Evolutionary conservation across 1,140 invertebrate genomes (phyloP).

Genomic region (Euwallacea fornicatus): DNA sequence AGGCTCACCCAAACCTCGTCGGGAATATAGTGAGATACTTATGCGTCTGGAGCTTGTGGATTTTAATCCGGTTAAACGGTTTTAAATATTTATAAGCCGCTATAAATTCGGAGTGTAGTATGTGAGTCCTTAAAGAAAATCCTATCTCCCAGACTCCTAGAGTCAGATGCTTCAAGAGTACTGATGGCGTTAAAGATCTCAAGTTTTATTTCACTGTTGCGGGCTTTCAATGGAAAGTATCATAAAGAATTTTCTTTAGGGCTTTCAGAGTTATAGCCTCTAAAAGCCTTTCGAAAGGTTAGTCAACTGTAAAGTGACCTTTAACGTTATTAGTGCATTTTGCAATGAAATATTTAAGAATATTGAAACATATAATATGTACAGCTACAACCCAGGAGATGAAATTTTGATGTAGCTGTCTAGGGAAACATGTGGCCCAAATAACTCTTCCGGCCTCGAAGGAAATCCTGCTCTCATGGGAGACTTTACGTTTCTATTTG

Average conservation of each 20-base stretch:
- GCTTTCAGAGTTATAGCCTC: background rate
- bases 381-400: background rate
- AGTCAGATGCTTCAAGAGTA: too few species aligned
- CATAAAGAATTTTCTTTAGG: background rate
- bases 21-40: constrained; percentile 1
- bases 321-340: background rate
- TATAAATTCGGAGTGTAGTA: constrained; percentile 1
- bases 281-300: background rate
- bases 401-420: constrained; percentile 5
- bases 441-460: constrained; percentile 13
- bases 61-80: constrained; percentile 4
- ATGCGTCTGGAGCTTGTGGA: background rate
- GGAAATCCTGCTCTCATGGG: background rate
- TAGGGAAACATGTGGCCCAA: background rate
- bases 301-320: background rate
- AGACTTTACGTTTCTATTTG: background rate
- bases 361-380: background rate
- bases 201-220: background rate
- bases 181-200: too few species aligned
- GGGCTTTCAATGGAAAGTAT: background rate
- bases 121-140: background rate
- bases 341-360: background rate
- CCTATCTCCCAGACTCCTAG: too few species aligned
- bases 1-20: background rate
- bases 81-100: constrained; percentile 6